Evolutionary conservation across 2,797 vertebrate species (phyloP).

Genomic region (Scleropages formosus): DNA sequence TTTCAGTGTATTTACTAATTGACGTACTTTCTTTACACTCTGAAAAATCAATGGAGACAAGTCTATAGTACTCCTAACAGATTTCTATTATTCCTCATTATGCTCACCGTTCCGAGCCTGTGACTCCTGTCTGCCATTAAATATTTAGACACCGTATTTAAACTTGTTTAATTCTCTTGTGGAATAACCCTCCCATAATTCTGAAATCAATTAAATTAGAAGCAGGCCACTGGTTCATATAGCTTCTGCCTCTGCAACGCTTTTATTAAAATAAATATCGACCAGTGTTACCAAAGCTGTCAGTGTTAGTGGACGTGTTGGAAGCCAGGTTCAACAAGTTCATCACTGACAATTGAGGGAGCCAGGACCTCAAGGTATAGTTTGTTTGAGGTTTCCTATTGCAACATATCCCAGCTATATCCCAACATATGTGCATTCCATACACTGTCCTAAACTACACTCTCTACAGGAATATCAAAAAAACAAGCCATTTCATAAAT

Average conservation of each 20-base stretch:
- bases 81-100: conserved; percentile 65
- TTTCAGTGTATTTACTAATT: conserved; percentile 28
- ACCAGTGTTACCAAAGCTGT: neutral
- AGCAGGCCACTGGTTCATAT: neutral
- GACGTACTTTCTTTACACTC: conserved; percentile 35
- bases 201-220: conserved; percentile 21
- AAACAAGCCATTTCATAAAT: conserved; percentile 18
- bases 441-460: conserved; percentile 16
- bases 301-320: neutral
- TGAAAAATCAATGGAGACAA: conserved; percentile 56
- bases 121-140: conserved; percentile 53
- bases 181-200: conserved; percentile 36
- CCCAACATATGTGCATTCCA: neutral
- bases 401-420: neutral
- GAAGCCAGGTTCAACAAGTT: neutral
- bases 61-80: conserved; percentile 46
- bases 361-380: neutral
- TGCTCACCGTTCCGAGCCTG: conserved; percentile 41
- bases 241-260: neutral
- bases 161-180: conserved; percentile 55
- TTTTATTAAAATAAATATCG: conserved; percentile 25
- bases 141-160: conserved; percentile 61
- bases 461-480: conserved; percentile 4
- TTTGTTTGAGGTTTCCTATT: neutral
- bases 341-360: neutral